Conservation (phyloP, 1,140 invertebrate species). For the Colletes gigas region DNA sequence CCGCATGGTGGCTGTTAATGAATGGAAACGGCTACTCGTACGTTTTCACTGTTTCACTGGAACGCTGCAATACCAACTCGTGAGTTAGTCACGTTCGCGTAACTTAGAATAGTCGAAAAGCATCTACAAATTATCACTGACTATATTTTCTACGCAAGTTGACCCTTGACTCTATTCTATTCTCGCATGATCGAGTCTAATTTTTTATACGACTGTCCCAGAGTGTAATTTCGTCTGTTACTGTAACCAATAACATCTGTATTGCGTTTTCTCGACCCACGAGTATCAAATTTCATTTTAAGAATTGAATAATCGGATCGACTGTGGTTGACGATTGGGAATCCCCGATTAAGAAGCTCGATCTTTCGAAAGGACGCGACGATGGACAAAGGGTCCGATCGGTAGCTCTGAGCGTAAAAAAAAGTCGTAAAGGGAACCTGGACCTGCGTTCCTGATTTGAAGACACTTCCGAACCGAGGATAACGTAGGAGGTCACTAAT, state of each 20-base stretch:
- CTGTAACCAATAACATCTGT: no score
- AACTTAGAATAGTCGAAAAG: no score
- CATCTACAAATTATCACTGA: no score
- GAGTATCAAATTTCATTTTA: no score
- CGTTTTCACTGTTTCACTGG: constrained; percentile 2
- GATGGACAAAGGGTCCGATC: neutral
- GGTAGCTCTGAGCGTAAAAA: neutral
- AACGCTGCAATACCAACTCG: neutral
- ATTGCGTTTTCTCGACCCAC: no score
- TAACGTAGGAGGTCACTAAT: constrained; percentile 70
- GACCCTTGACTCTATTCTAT: no score
- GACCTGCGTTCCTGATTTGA: neutral
- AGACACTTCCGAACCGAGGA: constrained; percentile 36
- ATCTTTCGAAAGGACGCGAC: neutral
- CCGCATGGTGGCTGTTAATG: constrained; percentile 12
- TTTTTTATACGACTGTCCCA: no score
- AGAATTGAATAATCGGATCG: no score
- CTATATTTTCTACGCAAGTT: no score
- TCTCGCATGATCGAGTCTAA: no score
- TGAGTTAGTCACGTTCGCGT: neutral
- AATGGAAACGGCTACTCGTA: constrained; percentile 25
- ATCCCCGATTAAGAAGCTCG: neutral
- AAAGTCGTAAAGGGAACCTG: neutral
- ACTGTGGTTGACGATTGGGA: no score
- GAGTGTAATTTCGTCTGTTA: no score